These are phyloP conservation scores for Lacanobia wlatinum DNA, from an alignment of 2,888 invertebrate species.

Conservation along the genomic window DNA sequence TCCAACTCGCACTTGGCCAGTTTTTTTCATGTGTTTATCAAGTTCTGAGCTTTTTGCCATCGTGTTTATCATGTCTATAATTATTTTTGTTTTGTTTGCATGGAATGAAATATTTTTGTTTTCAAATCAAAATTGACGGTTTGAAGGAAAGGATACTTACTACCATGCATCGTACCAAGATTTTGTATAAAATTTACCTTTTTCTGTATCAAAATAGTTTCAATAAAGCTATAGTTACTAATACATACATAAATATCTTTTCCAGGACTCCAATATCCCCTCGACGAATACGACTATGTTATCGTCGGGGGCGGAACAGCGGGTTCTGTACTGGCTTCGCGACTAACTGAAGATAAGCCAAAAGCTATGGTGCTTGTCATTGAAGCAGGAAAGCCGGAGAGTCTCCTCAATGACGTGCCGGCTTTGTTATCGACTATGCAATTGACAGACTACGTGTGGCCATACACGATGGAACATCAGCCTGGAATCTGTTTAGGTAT, in stretches of 20 bases:
- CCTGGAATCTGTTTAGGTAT: conserved; percentile 89
- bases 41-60: too few species aligned
- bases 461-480: conserved; percentile 91
- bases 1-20: too few species aligned
- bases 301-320: conserved; percentile 93
- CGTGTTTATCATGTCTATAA: not conserved
- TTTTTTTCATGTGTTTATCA: too few species aligned
- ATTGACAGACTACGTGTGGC: conserved; percentile 92
- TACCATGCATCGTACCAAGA: too few species aligned
- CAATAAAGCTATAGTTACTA: too few species aligned
- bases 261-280: conserved; percentile 76
- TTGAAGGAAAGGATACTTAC: too few species aligned
- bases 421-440: conserved; percentile 90
- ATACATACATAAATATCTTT: conserved; percentile 17
- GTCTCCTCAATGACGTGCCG: conserved; percentile 90
- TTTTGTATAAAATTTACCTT: too few species aligned
- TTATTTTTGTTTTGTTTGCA: too few species aligned
- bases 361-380: conserved; percentile 91
- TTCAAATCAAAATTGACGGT: too few species aligned
- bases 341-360: conserved; percentile 92
- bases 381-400: conserved; percentile 91
- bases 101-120: too few species aligned
- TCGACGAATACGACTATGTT: conserved; percentile 92
- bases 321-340: conserved; percentile 93
- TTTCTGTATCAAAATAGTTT: too few species aligned